Evolutionary conservation across 2,797 vertebrate species (phyloP).

Genomic region (Huso huso): DNA sequence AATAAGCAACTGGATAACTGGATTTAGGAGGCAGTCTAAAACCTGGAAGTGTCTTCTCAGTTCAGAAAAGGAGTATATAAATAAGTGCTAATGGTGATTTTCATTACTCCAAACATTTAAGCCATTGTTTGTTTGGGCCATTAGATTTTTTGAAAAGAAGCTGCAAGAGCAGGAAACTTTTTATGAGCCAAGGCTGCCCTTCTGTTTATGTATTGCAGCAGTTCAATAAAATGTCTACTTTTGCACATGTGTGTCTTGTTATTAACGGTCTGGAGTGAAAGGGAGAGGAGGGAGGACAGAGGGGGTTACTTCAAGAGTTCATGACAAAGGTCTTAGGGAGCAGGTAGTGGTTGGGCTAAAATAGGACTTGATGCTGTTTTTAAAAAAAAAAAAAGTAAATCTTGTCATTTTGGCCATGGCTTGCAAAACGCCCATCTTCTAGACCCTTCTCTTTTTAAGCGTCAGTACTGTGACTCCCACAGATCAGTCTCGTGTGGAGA

Average conservation of each 20-base stretch:
- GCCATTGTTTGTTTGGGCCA: not conserved
- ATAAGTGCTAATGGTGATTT: not conserved
- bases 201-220: constrained; percentile 52
- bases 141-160: not conserved
- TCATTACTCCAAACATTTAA: too few relatives aligned
- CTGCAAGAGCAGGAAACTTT: constrained; percentile 24
- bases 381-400: too few relatives aligned
- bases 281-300: too few relatives aligned
- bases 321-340: too few relatives aligned
- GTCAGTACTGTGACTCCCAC: too few relatives aligned
- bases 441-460: too few relatives aligned
- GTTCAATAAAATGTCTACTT: constrained; percentile 73
- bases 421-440: too few relatives aligned
- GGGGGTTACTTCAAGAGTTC: too few relatives aligned
- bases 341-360: too few relatives aligned
- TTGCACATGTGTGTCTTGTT: constrained; percentile 12
- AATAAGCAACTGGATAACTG: constrained; percentile 15
- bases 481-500: too few relatives aligned
- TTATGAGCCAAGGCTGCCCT: constrained; percentile 46
- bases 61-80: not conserved
- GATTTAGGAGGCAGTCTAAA: not conserved
- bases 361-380: too few relatives aligned
- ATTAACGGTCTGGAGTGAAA: not conserved
- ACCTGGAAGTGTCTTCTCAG: not conserved
- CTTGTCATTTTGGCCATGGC: too few relatives aligned